Conservation (phyloP, 1,140 invertebrate genomes). For the Drosophila pseudoobscura region DNA sequence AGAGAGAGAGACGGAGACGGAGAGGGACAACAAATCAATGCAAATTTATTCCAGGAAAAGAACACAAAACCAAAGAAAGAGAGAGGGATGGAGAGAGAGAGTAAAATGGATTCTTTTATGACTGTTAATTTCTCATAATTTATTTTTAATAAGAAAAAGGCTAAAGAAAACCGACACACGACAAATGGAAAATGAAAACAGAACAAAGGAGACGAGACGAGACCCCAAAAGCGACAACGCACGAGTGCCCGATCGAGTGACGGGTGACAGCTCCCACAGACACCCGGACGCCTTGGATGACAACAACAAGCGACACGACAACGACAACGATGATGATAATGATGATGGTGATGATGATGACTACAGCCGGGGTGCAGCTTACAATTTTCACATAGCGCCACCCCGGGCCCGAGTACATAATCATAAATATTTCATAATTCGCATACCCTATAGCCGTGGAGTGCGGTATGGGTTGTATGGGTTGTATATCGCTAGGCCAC, state of each 20-base stretch:
- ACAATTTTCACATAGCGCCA: conserved; percentile 37
- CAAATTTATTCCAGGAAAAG: conserved; percentile 55
- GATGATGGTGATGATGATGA: conserved; percentile 27
- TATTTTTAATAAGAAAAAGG: conserved; percentile 42
- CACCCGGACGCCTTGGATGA: conserved; percentile 56
- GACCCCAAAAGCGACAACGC: too few relatives aligned
- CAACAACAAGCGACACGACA: conserved; percentile 30
- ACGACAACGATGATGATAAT: background rate
- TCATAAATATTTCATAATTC: conserved; percentile 75
- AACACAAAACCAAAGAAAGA: conserved; percentile 1
- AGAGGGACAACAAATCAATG: conserved; percentile 36
- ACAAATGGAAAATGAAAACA: conserved; percentile 12
- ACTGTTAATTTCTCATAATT: conserved; percentile 65
- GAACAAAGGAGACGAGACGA: conserved; percentile 8
- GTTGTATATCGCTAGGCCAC: too few relatives aligned
- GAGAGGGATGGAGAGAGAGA: too few relatives aligned
- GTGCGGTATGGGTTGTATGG: too few relatives aligned
- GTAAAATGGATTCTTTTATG: conserved; percentile 25
- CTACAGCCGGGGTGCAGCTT: conserved; percentile 3
- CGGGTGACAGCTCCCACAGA: conserved; percentile 42
- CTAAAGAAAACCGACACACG: conserved; percentile 12
- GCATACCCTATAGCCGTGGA: background rate
- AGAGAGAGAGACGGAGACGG: background rate
- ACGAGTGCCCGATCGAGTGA: conserved; percentile 6
- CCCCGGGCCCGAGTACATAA: conserved; percentile 28